These are phyloP conservation scores for Myoxocephalus aenaeus DNA, from an alignment of 2,797 vertebrate species.

Conservation along the genomic window DNA sequence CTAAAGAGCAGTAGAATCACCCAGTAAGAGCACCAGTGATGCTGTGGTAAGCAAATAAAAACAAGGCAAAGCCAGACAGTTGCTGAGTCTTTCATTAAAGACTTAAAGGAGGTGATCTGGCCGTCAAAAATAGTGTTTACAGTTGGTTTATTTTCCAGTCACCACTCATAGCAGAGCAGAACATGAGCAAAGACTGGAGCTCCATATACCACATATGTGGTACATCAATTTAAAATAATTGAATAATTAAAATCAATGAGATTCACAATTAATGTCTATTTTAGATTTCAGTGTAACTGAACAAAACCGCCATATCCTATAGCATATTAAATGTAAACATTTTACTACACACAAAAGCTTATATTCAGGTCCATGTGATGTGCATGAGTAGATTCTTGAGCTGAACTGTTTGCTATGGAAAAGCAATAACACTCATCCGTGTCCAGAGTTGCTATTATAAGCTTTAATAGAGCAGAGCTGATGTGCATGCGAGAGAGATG, in stretches of 20 bases:
- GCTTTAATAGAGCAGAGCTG: conserved; percentile 29
- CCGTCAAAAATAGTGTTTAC: conserved; percentile 53
- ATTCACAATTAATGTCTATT: not conserved
- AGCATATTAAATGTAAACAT: not conserved
- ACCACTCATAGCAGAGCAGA: conserved; percentile 8
- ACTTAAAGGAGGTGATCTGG: conserved; percentile 49
- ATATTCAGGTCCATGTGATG: conserved; percentile 1
- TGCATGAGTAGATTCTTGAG: not conserved
- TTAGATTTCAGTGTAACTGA: not conserved
- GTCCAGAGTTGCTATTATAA: conserved; percentile 40
- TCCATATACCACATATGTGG: not conserved
- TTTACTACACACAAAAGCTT: not conserved
- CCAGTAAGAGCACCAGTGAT: not conserved
- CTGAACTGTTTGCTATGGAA: conserved; percentile 5
- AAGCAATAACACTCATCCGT: conserved; percentile 15
- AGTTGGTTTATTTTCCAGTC: conserved; percentile 27
- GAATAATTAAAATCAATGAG: not conserved
- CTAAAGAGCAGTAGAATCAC: not conserved
- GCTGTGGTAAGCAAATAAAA: conserved; percentile 21
- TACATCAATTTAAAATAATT: too few relatives aligned
- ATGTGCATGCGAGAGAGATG: not conserved
- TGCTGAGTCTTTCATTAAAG: conserved; percentile 56
- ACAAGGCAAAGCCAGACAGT: conserved; percentile 24
- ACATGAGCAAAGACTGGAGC: not conserved
- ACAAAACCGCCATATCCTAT: not conserved